These are phyloP conservation scores for Drosophila athabasca DNA, from an alignment of 1,140 invertebrate genomes.

Conservation along the genomic window DNA sequence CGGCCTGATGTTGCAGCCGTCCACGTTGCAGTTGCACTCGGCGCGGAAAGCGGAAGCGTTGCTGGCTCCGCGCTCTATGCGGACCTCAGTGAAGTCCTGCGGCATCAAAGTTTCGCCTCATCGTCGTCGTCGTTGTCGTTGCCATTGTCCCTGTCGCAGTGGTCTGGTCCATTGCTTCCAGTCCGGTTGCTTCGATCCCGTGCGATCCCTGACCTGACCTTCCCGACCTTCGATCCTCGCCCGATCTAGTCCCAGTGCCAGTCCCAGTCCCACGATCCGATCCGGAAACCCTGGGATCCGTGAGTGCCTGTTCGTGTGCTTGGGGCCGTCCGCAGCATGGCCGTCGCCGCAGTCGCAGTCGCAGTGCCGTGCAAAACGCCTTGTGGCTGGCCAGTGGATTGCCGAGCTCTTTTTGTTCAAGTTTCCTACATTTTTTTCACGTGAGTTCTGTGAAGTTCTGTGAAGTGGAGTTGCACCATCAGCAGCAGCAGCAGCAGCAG, in stretches of 20 bases:
- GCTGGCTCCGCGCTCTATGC: slow-evolving; percentile 46
- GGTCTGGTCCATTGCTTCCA: too few species aligned
- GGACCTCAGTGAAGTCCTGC: slow-evolving; percentile 16
- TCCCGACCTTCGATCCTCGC: too few species aligned
- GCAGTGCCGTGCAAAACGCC: slow-evolving; percentile 27
- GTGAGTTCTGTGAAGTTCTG: slow-evolving; percentile 14
- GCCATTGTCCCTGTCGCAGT: too few species aligned
- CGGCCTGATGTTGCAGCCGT: slow-evolving; percentile 65
- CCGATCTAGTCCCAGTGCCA: background rate
- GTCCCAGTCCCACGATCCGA: too few species aligned
- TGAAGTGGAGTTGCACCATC: slow-evolving; percentile 21
- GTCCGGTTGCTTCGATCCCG: too few species aligned
- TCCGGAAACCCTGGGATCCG: background rate
- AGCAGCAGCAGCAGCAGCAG: slow-evolving; percentile 5
- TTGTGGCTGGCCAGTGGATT: slow-evolving; percentile 44
- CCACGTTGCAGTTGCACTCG: slow-evolving; percentile 75
- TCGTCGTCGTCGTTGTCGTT: too few species aligned
- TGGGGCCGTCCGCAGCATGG: slow-evolving; percentile 25
- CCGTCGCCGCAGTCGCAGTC: slow-evolving; percentile 28
- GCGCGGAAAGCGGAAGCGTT: slow-evolving; percentile 74
- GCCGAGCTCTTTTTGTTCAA: slow-evolving; percentile 34
- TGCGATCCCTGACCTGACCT: background rate
- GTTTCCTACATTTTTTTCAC: slow-evolving; percentile 47
- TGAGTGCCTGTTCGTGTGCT: background rate
- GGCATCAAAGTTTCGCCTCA: too few species aligned